phyloP scores from a whole-genome alignment of 1,140 invertebrate genomes.

The Pantala flavescens region DNA sequence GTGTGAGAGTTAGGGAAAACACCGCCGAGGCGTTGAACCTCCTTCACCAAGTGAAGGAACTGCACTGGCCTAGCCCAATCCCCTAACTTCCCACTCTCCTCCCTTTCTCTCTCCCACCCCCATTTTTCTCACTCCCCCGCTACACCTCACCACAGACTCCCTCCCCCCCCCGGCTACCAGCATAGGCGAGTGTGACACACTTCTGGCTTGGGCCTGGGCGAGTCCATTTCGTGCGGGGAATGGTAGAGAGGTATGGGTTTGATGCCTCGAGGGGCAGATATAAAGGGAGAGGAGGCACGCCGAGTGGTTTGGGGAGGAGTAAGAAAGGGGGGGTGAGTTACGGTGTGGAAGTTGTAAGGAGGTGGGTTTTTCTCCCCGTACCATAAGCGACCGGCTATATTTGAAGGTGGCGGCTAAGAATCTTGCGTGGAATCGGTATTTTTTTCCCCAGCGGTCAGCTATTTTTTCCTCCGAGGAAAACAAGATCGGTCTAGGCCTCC shows the following conservation, averaged over 20 bases:
- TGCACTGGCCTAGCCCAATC: conserved; percentile 6
- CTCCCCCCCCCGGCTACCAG: background rate
- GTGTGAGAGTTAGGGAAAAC: background rate
- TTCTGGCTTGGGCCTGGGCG: conserved; percentile 5
- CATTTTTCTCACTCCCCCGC: background rate
- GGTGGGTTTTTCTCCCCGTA: background rate
- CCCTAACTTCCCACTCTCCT: background rate
- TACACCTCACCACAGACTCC: conserved; percentile 3
- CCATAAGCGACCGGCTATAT: background rate
- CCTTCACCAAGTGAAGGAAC: conserved; percentile 7
- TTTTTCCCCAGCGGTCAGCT: too few relatives aligned
- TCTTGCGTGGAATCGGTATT: background rate
- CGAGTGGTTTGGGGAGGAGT: background rate
- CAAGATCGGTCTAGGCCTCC: too few relatives aligned
- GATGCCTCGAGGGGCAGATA: too few relatives aligned
- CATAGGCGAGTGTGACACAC: conserved; percentile 1
- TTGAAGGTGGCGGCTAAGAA: background rate
- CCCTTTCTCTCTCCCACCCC: background rate
- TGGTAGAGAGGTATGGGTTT: background rate
- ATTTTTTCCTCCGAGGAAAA: too few relatives aligned
- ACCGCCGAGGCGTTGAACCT: background rate
- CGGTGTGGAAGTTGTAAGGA: background rate
- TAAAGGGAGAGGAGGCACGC: too few relatives aligned
- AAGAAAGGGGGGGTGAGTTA: background rate
- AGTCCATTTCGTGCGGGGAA: background rate